Conservation (phyloP, 2,888 invertebrate genomes). For the Abscondita cerata region DNA sequence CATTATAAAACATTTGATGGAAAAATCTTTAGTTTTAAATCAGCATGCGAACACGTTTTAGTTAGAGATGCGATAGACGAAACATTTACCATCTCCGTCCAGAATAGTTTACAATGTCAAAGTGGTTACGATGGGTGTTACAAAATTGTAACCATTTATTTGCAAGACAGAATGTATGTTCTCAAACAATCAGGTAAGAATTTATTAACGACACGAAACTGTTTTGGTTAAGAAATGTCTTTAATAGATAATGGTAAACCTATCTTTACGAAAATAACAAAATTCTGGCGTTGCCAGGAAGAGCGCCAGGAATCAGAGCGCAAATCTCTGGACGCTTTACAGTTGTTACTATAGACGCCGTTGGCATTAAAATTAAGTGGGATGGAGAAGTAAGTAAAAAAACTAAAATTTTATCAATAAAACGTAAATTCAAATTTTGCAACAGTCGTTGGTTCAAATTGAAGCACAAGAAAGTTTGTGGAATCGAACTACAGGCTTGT, state of each 20-base stretch:
- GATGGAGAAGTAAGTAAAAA: conserved; percentile 67
- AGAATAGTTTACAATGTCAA: conserved; percentile 63
- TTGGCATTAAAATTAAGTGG: conserved; percentile 78
- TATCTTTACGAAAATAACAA: conserved; percentile 49
- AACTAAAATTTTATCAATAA: background rate
- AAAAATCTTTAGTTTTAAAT: conserved; percentile 76
- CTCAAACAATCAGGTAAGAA: conserved; percentile 60
- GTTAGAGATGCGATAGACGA: conserved; percentile 74
- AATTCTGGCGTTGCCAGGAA: conserved; percentile 72
- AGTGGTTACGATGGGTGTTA: conserved; percentile 60
- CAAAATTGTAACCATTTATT: conserved; percentile 67
- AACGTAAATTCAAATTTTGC: conserved; percentile 35
- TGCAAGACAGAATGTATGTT: conserved; percentile 74
- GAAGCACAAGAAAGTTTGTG: conserved; percentile 73
- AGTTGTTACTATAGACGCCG: conserved; percentile 70
- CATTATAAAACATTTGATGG: conserved; percentile 90
- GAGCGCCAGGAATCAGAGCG: conserved; percentile 75
- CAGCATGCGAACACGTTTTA: conserved; percentile 78
- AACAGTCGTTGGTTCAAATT: conserved; percentile 69
- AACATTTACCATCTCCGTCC: conserved; percentile 72
- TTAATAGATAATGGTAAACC: conserved; percentile 38
- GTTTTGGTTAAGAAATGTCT: too few relatives aligned
- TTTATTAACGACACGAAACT: too few relatives aligned
- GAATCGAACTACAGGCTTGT: conserved; percentile 83
- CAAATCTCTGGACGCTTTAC: conserved; percentile 75